Evolutionary conservation across 2,113 vertebrate genomes (phyloP), one percentile per base, ranked within the genome.

Genomic region (Synodontis membranacea): DNA sequence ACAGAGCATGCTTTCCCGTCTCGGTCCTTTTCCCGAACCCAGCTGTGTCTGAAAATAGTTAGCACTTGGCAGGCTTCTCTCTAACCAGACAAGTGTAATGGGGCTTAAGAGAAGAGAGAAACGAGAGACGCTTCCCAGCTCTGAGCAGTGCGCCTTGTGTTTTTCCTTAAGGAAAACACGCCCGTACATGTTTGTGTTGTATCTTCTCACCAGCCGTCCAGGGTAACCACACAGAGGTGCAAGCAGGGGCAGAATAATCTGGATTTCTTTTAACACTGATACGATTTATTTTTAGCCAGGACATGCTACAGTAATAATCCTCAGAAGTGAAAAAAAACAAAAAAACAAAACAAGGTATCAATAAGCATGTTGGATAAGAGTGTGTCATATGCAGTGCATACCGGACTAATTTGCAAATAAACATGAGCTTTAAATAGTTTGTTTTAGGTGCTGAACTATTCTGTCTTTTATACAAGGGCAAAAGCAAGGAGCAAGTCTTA

Each of bases 41-140:
- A 39, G 56, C 80, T 76, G 68, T 68, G 62, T 86, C 80, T 86
- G 86, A 86, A 82, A 86, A 86, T 62, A 82, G 54, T 82, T 82
- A 83, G 68, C 31, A 21, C 42, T 64, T 86, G 86, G 86, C 86
- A 86, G 54, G 74, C 68, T 46, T 75, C 80, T 64, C 42, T 60
- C 52, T 60, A 76, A 52, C n/a, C 54, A 75, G 68, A 86, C 85
- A 81, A 82, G 80, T 86, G 86, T 75, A 82, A 62, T 82, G 80
- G 78, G 62, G 23, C 78, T 86, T 81, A 44, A 62, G 62, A 70
- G 48, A 70, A 46, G 78, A 23, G 78, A 23, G 68, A 86, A 86
- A 54, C 31, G 14, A 68, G 48, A 54, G 62, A 31, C 23, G 5
- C 25, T 15, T 68, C 60, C 8, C 84, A 52, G 56, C 64, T 66